Evolutionary conservation across 2,888 invertebrate genomes (phyloP).

Genomic region (Colostygia pectinataria): DNA sequence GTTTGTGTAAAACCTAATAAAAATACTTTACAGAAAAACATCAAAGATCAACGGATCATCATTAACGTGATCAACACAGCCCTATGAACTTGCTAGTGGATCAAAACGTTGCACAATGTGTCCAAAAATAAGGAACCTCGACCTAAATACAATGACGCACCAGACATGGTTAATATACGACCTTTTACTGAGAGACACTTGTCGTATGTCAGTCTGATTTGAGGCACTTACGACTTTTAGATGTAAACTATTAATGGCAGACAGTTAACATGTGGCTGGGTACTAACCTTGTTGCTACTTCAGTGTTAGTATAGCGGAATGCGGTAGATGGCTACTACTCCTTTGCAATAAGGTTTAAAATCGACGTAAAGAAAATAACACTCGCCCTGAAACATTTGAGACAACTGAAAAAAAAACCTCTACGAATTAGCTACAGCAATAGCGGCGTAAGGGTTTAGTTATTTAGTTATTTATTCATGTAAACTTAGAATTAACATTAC

Average conservation of each 20-base stretch:
- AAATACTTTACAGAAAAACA: too few species aligned
- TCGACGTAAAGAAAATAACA: too few species aligned
- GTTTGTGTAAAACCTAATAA: too few species aligned
- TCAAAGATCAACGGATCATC: not conserved
- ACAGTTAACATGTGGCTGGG: not conserved
- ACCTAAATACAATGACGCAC: slow-evolving; percentile 58
- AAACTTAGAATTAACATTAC: too few species aligned
- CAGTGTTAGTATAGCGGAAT: too few species aligned
- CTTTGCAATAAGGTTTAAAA: too few species aligned
- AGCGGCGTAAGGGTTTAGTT: too few species aligned
- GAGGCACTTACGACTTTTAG: slow-evolving; percentile 14
- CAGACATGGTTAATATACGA: slow-evolving; percentile 33
- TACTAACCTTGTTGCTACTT: not conserved
- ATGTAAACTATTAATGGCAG: not conserved
- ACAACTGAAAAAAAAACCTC: too few species aligned
- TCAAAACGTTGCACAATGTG: slow-evolving; percentile 63
- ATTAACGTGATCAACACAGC: slow-evolving; percentile 21
- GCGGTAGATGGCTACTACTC: too few species aligned
- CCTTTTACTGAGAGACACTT: slow-evolving; percentile 34
- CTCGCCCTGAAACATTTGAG: too few species aligned
- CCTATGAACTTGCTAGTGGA: slow-evolving; percentile 39
- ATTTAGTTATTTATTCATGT: too few species aligned
- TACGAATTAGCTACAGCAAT: too few species aligned
- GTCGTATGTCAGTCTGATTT: slow-evolving; percentile 16
- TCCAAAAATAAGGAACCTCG: slow-evolving; percentile 73